phyloP scores from a whole-genome alignment of 2,113 vertebrate species.

The Alligator sinensis region DNA sequence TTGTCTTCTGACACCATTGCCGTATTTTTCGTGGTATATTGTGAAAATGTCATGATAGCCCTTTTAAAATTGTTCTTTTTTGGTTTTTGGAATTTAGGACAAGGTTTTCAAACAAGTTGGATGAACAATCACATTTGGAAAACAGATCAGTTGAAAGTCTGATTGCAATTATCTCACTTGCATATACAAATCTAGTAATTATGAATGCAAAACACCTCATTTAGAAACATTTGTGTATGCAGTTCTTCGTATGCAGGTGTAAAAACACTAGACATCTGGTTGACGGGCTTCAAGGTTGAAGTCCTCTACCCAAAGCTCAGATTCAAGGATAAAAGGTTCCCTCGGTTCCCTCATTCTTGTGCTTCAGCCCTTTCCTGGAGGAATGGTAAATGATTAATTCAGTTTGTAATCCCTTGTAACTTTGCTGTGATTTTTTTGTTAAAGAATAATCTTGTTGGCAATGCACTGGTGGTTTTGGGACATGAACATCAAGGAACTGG shows the following conservation, averaged over 20 bases:
- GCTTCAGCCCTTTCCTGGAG: neutral
- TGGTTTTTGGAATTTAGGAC: neutral
- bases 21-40: neutral
- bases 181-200: neutral
- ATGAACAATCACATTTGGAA: neutral
- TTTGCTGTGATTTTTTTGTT: neutral
- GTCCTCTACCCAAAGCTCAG: neutral
- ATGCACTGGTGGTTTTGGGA: neutral
- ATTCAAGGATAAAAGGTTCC: neutral
- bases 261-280: neutral
- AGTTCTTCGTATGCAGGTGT: neutral
- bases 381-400: neutral
- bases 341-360: neutral
- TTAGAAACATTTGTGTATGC: neutral
- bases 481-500: neutral
- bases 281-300: neutral
- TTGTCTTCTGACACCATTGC: neutral
- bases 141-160: neutral
- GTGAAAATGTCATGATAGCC: rapidly evolving
- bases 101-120: neutral
- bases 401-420: neutral
- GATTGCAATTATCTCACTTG: neutral
- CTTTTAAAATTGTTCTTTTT: neutral
- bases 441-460: neutral
- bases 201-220: neutral